Evolutionary conservation across 2,888 invertebrate genomes (phyloP).

Genomic region (Drosophila robusta): DNA sequence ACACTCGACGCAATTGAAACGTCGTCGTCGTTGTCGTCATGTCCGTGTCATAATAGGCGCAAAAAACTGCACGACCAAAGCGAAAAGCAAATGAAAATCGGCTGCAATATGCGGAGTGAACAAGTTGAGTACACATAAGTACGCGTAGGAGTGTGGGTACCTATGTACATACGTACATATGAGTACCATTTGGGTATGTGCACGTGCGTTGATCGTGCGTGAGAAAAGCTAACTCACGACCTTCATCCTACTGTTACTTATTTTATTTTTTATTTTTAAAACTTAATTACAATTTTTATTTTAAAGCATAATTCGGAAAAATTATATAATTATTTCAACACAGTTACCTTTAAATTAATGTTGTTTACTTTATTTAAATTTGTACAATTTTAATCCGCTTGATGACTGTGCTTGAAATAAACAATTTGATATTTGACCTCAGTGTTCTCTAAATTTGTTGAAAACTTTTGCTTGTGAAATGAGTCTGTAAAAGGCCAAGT

Average conservation of each 20-base stretch:
- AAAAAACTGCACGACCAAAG: slow-evolving; percentile 64
- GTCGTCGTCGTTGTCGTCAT: slow-evolving; percentile 34
- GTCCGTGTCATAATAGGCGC: slow-evolving; percentile 78
- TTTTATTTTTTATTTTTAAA: too few species aligned
- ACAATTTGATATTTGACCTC: too few species aligned
- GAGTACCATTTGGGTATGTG: slow-evolving; percentile 27
- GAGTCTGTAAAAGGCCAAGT: too few species aligned
- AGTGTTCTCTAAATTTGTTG: too few species aligned
- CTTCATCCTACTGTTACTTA: background rate
- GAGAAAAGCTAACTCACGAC: background rate
- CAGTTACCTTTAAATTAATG: too few species aligned
- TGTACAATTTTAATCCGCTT: too few species aligned
- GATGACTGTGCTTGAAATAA: too few species aligned
- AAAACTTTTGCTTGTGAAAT: too few species aligned
- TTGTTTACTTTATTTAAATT: too few species aligned
- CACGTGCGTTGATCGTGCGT: slow-evolving; percentile 14
- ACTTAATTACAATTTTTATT: too few species aligned
- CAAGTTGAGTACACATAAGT: slow-evolving; percentile 26
- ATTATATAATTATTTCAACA: too few species aligned
- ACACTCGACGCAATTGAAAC: slow-evolving; percentile 71
- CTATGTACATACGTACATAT: slow-evolving; percentile 3
- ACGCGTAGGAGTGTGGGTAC: slow-evolving; percentile 6
- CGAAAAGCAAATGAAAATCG: slow-evolving; percentile 49
- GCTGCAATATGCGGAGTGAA: slow-evolving; percentile 35
- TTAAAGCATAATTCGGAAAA: too few species aligned